phyloP scores from a whole-genome alignment of 1,140 invertebrate genomes.

The Scaptodrosophila lebanonensis region DNA sequence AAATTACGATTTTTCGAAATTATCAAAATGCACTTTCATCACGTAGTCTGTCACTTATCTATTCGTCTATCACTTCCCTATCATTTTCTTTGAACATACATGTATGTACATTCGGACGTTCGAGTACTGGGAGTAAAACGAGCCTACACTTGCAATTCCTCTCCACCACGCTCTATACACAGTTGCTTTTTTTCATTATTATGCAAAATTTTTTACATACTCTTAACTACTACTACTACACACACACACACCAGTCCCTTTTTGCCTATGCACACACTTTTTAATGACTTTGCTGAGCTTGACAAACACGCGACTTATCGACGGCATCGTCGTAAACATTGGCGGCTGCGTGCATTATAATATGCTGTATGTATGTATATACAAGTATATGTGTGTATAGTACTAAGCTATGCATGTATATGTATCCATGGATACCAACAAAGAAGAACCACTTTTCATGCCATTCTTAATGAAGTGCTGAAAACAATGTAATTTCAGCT shows the following conservation, averaged over 20 bases:
- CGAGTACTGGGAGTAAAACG: too few relatives aligned
- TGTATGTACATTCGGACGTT: too few relatives aligned
- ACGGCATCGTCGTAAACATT: slow-evolving; percentile 6
- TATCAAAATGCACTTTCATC: slow-evolving; percentile 36
- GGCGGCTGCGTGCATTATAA: slow-evolving; percentile 17
- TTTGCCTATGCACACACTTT: slow-evolving; percentile 71
- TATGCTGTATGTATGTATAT: too few relatives aligned
- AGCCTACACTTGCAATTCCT: too few relatives aligned
- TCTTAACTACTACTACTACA: too few relatives aligned
- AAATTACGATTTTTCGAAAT: slow-evolving; percentile 62
- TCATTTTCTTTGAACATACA: neutral
- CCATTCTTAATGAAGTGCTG: slow-evolving; percentile 71
- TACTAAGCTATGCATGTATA: slow-evolving; percentile 50
- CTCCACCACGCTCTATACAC: too few relatives aligned
- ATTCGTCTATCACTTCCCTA: neutral
- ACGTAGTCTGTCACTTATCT: slow-evolving; percentile 4
- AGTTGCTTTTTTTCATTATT: slow-evolving; percentile 73
- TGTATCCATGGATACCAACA: slow-evolving; percentile 50
- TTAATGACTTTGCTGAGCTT: slow-evolving; percentile 72
- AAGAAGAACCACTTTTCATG: slow-evolving; percentile 23
- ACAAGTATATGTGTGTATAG: too few relatives aligned
- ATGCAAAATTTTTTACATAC: slow-evolving; percentile 58
- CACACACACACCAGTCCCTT: slow-evolving; percentile 1
- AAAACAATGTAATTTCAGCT: slow-evolving; percentile 72
- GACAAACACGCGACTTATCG: slow-evolving; percentile 64